Evolutionary conservation across 2,888 invertebrate species (phyloP).

Genomic region (Pasiphila rectangulata): DNA sequence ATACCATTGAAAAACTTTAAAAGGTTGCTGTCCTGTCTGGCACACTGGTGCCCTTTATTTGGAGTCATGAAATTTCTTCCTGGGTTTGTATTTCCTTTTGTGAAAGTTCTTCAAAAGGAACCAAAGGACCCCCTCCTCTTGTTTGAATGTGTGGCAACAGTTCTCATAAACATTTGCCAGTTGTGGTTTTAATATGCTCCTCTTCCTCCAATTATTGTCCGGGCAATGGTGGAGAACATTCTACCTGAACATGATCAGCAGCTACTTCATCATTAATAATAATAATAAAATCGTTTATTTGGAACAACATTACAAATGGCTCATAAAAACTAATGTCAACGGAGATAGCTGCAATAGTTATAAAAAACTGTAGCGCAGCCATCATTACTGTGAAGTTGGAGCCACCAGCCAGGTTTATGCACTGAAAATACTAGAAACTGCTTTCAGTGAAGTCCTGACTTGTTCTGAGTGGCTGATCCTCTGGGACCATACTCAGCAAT

Average conservation of each 20-base stretch:
- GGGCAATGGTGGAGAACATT: slow-evolving; percentile 91
- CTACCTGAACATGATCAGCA: slow-evolving; percentile 86
- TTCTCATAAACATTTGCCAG: slow-evolving; percentile 92
- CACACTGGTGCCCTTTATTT: slow-evolving; percentile 91
- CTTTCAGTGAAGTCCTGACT: slow-evolving; percentile 90
- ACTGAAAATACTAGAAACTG: slow-evolving; percentile 87
- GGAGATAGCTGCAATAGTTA: too few species aligned
- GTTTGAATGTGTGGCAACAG: slow-evolving; percentile 87
- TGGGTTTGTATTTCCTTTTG: slow-evolving; percentile 90
- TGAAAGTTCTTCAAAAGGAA: slow-evolving; percentile 88
- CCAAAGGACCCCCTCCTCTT: slow-evolving; percentile 85
- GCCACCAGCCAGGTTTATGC: slow-evolving; percentile 89
- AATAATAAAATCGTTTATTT: too few species aligned
- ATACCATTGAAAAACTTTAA: slow-evolving; percentile 81
- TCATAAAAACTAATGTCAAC: too few species aligned
- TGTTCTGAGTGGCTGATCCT: slow-evolving; percentile 89
- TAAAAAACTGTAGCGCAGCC: too few species aligned
- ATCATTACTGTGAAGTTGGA: slow-evolving; percentile 83
- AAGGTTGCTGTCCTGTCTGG: slow-evolving; percentile 86
- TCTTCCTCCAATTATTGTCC: slow-evolving; percentile 89
- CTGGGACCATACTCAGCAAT: slow-evolving; percentile 92
- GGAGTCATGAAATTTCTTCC: slow-evolving; percentile 88
- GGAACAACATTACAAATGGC: too few species aligned
- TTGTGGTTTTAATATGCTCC: slow-evolving; percentile 95
- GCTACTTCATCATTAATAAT: slow-evolving; percentile 84